Percentiles rank a stretch among this genome's conserved stretches.
Conservation (phyloP, 1,140 invertebrate genomes). For the Dreissena polymorpha region DNA sequence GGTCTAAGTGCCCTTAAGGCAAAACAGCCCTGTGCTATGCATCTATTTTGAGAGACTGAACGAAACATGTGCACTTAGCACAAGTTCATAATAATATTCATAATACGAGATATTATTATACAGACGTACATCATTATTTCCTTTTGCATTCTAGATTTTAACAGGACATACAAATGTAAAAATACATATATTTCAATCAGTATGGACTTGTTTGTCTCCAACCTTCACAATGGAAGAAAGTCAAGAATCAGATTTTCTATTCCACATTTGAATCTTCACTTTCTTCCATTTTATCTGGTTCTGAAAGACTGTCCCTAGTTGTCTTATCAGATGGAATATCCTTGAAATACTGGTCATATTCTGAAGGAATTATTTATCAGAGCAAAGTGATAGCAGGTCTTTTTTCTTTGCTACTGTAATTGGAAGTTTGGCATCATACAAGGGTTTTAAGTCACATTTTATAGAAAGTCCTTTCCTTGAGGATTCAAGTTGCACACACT, state of each 20-base stretch:
- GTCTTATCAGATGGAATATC: conserved; percentile 6
- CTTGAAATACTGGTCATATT: not conserved
- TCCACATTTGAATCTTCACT: not conserved
- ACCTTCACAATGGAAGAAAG: no score
- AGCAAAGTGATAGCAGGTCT: not conserved
- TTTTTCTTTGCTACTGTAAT: conserved; percentile 1
- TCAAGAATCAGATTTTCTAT: not conserved
- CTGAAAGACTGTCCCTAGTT: not conserved
- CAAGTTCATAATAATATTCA: no score
- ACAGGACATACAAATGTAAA: no score
- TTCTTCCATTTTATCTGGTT: conserved; percentile 6
- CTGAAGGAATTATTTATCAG: not conserved
- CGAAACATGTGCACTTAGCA: no score
- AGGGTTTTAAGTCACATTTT: not conserved
- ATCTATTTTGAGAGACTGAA: no score
- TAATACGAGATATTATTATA: no score
- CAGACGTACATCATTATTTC: no score
- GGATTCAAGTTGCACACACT: not conserved
- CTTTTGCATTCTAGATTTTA: no score
- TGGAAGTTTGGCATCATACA: not conserved
- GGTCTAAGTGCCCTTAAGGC: no score
- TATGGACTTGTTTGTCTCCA: no score
- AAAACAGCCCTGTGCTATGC: no score
- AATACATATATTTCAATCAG: no score
- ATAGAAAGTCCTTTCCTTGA: conserved; percentile 3